Evolutionary conservation across 30 jellyfish, hydroid and myxozoan species (phyloP), one percentile per base, ranked within the genome.

Genomic region (Cassiopea andromeda): DNA sequence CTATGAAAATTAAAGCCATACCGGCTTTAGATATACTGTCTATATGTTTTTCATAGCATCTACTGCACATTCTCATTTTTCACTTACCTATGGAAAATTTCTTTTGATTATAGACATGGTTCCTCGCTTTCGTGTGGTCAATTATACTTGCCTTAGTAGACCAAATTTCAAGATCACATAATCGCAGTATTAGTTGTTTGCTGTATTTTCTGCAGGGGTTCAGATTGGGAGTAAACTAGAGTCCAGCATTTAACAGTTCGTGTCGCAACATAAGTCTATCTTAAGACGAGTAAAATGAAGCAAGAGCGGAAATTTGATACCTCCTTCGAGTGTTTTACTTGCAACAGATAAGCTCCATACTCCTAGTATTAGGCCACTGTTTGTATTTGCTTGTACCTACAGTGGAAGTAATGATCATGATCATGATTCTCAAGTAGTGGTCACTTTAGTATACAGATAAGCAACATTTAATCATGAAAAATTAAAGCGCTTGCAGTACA

Each of bases 361-460:
- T 13, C 93, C 93, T 5, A 44, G 45, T 59, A 86, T 75, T 1
- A 19, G 17, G 19, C 93, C 93, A 45, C 76, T 72, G 46, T 75
- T 86, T 10, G 93, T 86, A 8, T 83, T 60, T 16, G 93, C 93
- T 38, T 80, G 49, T 6, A 86, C 93, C 93, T 86, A 48, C 10
- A 49, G 43, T 14, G 14, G 14, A 58, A 58, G 14, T 14, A 7
- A 7, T 14, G 14, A 58, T 6, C 8, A 58, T 6, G 68, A 58
- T 7, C 68, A 58, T 7, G 13, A 58, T 6, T 6, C 8, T 7
- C 68, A 58, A 7, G 14, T 58, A 58, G 8, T 58, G 14, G 38
- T 7, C 68, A 6, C 8, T 6, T 58, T 14, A 58, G 14, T 14
- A 58, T 58, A 14, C 13, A 14, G 13, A 14, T 7, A 58, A 27